A percentile compares a stretch with the other conserved stretches of the same genome.
These are phyloP conservation scores for Xanthostigma xanthostigma DNA, from an alignment of 2,888 invertebrate species.

Conservation along the genomic window DNA sequence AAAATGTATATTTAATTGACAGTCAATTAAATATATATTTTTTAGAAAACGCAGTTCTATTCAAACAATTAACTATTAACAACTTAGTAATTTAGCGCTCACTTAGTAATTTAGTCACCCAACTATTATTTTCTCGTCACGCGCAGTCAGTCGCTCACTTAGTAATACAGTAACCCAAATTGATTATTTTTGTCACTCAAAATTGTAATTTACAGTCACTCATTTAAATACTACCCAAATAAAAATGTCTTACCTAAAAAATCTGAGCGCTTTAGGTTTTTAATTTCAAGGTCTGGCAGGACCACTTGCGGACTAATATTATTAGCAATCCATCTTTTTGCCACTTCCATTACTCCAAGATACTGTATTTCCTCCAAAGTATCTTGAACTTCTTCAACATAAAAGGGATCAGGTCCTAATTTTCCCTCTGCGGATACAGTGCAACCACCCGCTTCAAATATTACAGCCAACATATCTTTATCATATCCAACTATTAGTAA, in stretches of 20 bases:
- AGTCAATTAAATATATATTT: no score
- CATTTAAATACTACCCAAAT: no score
- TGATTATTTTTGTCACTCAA: no score
- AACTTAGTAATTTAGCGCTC: no score
- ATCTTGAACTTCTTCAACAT: constrained; percentile 81
- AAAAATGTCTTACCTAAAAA: constrained; percentile 21
- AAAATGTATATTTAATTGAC: no score
- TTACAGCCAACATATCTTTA: constrained; percentile 44
- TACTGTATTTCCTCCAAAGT: constrained; percentile 64
- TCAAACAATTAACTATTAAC: no score
- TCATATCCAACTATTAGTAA: constrained; percentile 59
- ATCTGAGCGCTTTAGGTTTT: constrained; percentile 18
- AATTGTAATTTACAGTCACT: no score
- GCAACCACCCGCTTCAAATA: constrained; percentile 65
- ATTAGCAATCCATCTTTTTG: constrained; percentile 49
- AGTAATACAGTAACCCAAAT: no score
- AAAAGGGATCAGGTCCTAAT: constrained; percentile 63
- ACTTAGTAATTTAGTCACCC: no score
- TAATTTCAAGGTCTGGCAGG: constrained; percentile 18
- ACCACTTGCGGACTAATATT: constrained; percentile 48
- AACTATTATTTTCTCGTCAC: no score
- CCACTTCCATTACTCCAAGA: constrained; percentile 56
- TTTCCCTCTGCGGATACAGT: constrained; percentile 47
- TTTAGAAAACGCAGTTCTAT: no score
- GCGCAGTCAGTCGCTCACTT: no score